A percentile compares a stretch with the other conserved stretches of the same genome.
Conservation (phyloP, 2,797 vertebrate species). For the Tragelaphus eurycerus region DNA sequence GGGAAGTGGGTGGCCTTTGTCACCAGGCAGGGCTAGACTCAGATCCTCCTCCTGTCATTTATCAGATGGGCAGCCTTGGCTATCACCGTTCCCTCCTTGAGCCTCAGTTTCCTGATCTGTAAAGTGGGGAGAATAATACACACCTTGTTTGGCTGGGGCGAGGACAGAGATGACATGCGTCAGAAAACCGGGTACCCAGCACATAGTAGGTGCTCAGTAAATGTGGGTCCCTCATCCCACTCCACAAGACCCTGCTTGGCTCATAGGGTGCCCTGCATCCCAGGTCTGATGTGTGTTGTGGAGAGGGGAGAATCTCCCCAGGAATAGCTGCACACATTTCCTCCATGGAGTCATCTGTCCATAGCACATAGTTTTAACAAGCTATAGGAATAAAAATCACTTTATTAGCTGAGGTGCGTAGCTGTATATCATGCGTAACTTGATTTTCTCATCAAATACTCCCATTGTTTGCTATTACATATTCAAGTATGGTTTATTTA, state of each 20-base stretch:
- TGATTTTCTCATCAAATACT: conserved; percentile 51
- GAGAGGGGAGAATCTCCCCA: not conserved
- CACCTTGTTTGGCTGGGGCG: not conserved
- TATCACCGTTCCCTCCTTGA: not conserved
- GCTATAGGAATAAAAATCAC: conserved; percentile 30
- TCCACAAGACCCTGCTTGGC: not conserved
- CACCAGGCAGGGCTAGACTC: not conserved
- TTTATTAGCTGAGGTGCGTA: conserved; percentile 20
- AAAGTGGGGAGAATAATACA: not conserved
- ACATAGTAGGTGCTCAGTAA: not conserved
- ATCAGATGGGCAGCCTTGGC: not conserved
- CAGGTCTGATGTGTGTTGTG: not conserved
- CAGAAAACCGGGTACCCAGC: not conserved
- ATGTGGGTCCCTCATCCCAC: not conserved
- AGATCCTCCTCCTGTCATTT: not conserved
- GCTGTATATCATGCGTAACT: conserved; percentile 49
- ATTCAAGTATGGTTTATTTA: conserved; percentile 49
- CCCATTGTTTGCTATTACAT: conserved; percentile 45
- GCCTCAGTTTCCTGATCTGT: conserved; percentile 25
- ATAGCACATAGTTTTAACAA: not conserved
- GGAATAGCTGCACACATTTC: not conserved
- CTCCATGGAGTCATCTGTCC: not conserved
- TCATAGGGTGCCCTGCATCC: not conserved
- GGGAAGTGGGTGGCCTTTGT: not conserved
- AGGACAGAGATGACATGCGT: not conserved